phyloP scores from a whole-genome alignment of 64 coral and sea anemone genomes.

The Stylophora pistillata region DNA sequence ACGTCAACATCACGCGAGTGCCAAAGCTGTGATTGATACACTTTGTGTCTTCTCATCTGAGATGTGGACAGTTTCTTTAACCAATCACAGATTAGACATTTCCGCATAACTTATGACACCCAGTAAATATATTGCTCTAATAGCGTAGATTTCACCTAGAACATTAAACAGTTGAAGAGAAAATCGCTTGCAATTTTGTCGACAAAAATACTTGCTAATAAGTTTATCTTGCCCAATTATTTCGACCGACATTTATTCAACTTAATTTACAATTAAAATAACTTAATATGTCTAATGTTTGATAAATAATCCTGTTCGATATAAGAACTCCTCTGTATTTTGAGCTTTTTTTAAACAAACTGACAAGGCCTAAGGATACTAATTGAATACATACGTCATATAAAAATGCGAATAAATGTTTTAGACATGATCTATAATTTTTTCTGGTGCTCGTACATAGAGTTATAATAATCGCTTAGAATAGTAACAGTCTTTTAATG shows the following conservation, averaged over 20 bases:
- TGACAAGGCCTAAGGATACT: background rate
- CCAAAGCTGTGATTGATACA: background rate
- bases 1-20: background rate
- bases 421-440: background rate
- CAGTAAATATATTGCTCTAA: background rate
- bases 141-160: background rate
- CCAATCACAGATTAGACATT: background rate
- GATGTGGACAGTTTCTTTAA: background rate
- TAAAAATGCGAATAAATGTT: background rate
- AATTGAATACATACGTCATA: background rate
- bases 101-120: background rate
- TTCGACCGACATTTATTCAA: background rate
- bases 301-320: constrained; percentile 25
- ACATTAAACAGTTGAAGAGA: background rate
- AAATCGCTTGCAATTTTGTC: background rate
- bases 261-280: constrained; percentile 25
- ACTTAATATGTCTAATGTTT: background rate
- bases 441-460: too few species aligned
- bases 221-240: background rate
- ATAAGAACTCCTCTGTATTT: constrained; percentile 9
- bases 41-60: background rate
- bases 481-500: too few species aligned
- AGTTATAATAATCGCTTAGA: background rate
- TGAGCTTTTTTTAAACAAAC: background rate
- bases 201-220: constrained; percentile 6